phyloP scores from a whole-genome alignment of 1,140 invertebrate genomes.

The Drosophila virilis region DNA sequence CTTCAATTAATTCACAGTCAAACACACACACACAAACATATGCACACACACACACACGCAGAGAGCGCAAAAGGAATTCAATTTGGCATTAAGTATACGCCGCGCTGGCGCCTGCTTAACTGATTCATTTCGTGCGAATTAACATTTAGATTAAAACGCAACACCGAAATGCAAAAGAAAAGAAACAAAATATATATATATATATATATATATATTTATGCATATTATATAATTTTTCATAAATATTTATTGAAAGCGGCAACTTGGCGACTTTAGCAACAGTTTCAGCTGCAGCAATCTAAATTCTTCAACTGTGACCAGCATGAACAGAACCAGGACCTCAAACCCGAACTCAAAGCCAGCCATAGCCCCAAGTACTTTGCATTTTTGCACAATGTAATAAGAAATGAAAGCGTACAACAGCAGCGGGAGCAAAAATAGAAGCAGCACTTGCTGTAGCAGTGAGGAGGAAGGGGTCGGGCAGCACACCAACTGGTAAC shows the following conservation, averaged over 20 bases:
- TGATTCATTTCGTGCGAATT: constrained; percentile 75
- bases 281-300: constrained; percentile 58
- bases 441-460: not conserved
- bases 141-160: constrained; percentile 80
- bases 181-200: not conserved
- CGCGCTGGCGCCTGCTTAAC: constrained; percentile 46
- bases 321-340: not conserved
- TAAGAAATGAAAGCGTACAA: constrained; percentile 67
- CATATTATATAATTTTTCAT: constrained; percentile 74
- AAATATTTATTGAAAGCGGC: constrained; percentile 71
- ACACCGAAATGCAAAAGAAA: constrained; percentile 22
- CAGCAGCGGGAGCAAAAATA: constrained; percentile 23
- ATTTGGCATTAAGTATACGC: constrained; percentile 62
- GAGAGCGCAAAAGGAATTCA: constrained; percentile 23
- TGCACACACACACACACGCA: not conserved
- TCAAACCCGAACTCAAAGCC: not conserved
- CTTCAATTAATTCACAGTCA: constrained; percentile 65
- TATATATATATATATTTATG: constrained; percentile 7
- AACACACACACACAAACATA: constrained; percentile 15
- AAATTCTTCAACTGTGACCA: constrained; percentile 52
- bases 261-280: constrained; percentile 46
- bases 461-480: not conserved
- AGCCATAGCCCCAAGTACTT: constrained; percentile 49
- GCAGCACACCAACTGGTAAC: constrained; percentile 26
- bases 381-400: constrained; percentile 68